Base-by-base conservation (phyloP, 2,888 invertebrate genomes). In the Carterocephalus palaemon region DNA sequence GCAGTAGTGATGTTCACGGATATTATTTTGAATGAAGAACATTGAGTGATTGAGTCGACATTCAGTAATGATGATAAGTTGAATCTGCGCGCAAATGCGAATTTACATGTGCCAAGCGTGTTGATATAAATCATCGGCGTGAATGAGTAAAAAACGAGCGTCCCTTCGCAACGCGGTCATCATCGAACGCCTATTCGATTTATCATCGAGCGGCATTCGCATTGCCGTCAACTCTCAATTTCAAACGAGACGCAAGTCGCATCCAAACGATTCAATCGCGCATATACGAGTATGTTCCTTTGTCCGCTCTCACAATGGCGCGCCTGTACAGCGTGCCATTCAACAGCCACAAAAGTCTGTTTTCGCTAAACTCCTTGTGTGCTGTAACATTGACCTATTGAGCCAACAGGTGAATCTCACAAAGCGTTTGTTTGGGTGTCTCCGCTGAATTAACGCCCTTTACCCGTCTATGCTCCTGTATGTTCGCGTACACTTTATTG, bases 351-450 rank as follows among this genome's bases (percentile, higher is more conserved):
- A 83, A 80, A 82, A 84, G 80, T 83, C 73, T 81, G 77, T 78
- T 81, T 45, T 80, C 70, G 70, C 79, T 79, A 77, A 79, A 82
- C 79, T 81, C 81, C 80, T 81, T 79, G 75, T 72, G 59, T 70
- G 69, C 70, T 78, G 80, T 81, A 82, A 81, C 83, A 83, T 84
- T 84, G 83, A 85, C 85, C 85, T 79, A 83, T 80, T 83, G 83
- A 80, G 69, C 79, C 79, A 81, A 80, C 81, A 82, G 83, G 82
- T 83, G 82, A 77, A 67, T 76, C 70, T 70, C 55, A 75, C 75
- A 75, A 75, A 76, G 69, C 71, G 65, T 69, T 78, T 83, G 82
- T 84, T 83, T 84, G 81, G 81, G 83, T 83, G 82, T 76, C 76
- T 76, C 70, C 50, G 59, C 59, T 70, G 70, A 74, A 74, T 75